A percentile compares a stretch with the other conserved stretches of the same genome.
Evolutionary conservation across 35 echinoderm and acorn worm genomes (phyloP).

Genomic region (Stichopus chloronotus): DNA sequence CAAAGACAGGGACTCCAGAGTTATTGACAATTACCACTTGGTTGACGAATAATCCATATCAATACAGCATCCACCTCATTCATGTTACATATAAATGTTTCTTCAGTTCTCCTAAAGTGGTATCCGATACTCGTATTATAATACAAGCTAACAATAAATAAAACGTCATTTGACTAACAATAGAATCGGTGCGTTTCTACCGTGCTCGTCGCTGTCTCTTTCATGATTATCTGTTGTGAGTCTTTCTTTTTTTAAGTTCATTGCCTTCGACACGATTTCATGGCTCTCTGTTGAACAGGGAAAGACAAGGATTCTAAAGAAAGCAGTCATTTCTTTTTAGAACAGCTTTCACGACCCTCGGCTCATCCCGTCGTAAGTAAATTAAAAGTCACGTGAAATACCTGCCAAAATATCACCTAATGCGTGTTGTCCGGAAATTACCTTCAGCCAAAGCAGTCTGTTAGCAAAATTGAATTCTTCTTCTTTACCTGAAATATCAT

Average conservation of each 20-base stretch:
- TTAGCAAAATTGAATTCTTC: conserved; percentile 45
- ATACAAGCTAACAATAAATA: too few relatives aligned
- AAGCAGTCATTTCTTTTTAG: neutral
- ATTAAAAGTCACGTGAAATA: conserved; percentile 23
- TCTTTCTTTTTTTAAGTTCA: neutral
- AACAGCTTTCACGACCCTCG: neutral
- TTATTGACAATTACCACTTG: too few relatives aligned
- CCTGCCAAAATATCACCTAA: conserved; percentile 20
- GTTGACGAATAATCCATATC: too few relatives aligned
- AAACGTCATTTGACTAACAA: too few relatives aligned
- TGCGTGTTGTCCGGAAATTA: conserved; percentile 55
- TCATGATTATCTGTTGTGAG: too few relatives aligned
- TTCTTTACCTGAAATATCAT: neutral
- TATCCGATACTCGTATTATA: too few relatives aligned
- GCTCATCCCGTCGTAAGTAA: neutral
- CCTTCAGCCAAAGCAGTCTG: conserved; percentile 1
- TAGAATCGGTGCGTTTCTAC: too few relatives aligned
- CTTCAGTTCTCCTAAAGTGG: too few relatives aligned
- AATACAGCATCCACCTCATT: too few relatives aligned
- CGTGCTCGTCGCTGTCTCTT: too few relatives aligned
- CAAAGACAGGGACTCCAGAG: too few relatives aligned
- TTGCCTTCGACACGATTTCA: neutral
- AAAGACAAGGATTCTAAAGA: neutral
- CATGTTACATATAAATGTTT: too few relatives aligned
- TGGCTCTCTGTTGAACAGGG: neutral